Evolutionary conservation across 2,888 invertebrate genomes (phyloP), one percentile per base, ranked within the genome.

Genomic region (Mesorhabditis belari): DNA sequence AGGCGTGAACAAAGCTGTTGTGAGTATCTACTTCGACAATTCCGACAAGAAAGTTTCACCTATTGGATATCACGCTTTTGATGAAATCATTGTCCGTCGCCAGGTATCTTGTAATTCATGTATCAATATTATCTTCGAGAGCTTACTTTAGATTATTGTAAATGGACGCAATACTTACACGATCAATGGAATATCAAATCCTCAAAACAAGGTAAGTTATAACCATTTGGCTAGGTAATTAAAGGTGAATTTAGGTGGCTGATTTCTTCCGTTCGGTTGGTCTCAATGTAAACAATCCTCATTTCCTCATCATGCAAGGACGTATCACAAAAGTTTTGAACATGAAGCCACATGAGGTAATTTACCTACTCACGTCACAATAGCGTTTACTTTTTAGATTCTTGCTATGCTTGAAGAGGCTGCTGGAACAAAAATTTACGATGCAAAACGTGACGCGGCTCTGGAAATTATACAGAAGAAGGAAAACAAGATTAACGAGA

Each of bases 331-430:
- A 98, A 85, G 96, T 99, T 2, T 85, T 98, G 26, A 96, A 93
- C 82, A 98, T 98, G 96, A 98, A 95, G 81, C 94, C 98, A 0
- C 87, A 88, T 52, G 96, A 98, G 86, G 91, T 91, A 80, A 17
- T 29, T 23, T 4, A 5, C 19, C 27, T 25, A 44, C n/a, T 28
- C 19, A 19, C 51, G n/a, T n/a, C 12, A 12, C 12, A 51, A 51
- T 12, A 51, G 3, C n/a, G 12, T 24, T 5, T 58, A 27, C 4
- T 4, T 55, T 68, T n/a, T 75, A 90, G 89, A 90, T 94, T 77
- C 84, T 94, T 58, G 89, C 91, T 57, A 94, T 99, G 94, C 88
- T 99, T 60, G 98, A 99, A 84, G 98, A 99, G 85, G 95, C 96
- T 5, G 94, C 95, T 0, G 96, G 98, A 1, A 96, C 96, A 0